phyloP scores from a whole-genome alignment of 2,888 invertebrate genomes.

The Arrhopalites spinosus region DNA sequence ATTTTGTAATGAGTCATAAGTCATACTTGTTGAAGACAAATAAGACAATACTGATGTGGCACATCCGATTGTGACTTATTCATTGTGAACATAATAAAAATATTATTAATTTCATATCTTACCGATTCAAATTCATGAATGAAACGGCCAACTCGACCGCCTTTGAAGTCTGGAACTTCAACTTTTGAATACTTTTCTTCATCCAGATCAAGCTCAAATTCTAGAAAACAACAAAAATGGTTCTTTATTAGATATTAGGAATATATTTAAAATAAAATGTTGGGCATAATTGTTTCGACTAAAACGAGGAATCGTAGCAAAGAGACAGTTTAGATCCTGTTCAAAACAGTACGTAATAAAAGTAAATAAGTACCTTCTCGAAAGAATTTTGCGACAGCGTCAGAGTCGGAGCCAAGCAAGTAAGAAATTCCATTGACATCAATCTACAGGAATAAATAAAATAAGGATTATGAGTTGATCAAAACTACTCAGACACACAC shows the following conservation, averaged over 20 bases:
- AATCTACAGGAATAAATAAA: conserved; percentile 39
- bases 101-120: conserved; percentile 14
- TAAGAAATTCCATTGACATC: conserved; percentile 53
- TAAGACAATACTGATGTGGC: too few species aligned
- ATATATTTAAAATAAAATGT: too few species aligned
- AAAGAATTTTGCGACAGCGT: conserved; percentile 59
- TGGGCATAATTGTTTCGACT: too few species aligned
- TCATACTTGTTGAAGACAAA: not conserved
- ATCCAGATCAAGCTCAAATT: conserved; percentile 76
- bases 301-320: too few species aligned
- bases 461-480: not conserved
- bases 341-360: too few species aligned
- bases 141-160: conserved; percentile 81
- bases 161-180: conserved; percentile 79
- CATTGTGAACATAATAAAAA: conserved; percentile 2
- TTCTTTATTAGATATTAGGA: too few species aligned
- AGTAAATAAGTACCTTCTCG: too few species aligned
- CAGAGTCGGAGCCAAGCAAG: conserved; percentile 50
- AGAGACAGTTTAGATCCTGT: too few species aligned
- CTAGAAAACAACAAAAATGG: conserved; percentile 66
- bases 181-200: conserved; percentile 71
- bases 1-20: not conserved
- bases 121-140: conserved; percentile 85
- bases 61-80: too few species aligned
- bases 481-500: not conserved